Conservation (phyloP, 2,113 vertebrate genomes). For the Fukomys damarensis region DNA sequence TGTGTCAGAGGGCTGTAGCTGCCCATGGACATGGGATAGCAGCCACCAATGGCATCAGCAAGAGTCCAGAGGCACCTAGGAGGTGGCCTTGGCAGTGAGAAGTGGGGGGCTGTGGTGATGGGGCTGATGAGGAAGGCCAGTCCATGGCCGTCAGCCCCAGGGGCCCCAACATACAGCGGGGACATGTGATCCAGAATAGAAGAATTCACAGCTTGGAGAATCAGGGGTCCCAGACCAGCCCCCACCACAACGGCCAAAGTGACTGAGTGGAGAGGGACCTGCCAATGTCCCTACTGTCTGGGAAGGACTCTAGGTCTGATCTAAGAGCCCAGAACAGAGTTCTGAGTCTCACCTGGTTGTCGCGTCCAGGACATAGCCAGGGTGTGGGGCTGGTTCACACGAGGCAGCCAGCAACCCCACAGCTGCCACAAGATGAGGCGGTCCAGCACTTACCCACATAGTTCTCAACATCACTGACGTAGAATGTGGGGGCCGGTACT, state of each 20-base stretch:
- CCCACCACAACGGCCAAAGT: neutral
- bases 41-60: accelerated
- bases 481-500: conserved; percentile 96
- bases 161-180: neutral
- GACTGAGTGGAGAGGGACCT: neutral
- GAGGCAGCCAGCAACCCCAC: too few species aligned
- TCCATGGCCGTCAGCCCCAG: accelerated
- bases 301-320: neutral
- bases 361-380: neutral
- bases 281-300: neutral
- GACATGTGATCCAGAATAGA: neutral
- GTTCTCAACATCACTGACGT: conserved; percentile 98
- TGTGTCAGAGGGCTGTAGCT: neutral
- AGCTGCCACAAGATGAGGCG: neutral
- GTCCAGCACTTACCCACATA: conserved; percentile 91
- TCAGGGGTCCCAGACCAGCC: neutral
- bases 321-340: neutral
- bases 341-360: neutral
- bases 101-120: too few species aligned
- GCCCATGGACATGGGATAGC: neutral
- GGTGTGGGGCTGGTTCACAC: accelerated
- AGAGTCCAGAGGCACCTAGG: neutral
- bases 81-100: neutral
- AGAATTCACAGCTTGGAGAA: neutral
- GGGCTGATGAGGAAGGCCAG: neutral